These are phyloP conservation scores for Ichneumon xanthorius DNA, from an alignment of 2,888 invertebrate genomes.

Conservation along the genomic window DNA sequence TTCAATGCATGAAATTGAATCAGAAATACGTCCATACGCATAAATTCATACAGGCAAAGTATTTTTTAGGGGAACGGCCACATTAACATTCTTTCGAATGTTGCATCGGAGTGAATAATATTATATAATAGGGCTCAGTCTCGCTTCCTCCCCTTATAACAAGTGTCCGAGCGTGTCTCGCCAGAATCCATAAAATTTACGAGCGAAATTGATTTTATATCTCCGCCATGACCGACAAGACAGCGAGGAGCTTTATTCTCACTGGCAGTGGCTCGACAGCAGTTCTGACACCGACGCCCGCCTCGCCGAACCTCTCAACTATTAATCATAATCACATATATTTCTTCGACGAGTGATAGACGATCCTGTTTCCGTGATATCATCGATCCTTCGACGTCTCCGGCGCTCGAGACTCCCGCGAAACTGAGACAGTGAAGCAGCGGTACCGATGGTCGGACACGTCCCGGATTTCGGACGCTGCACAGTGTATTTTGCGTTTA, in stretches of 20 bases:
- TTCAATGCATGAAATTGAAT: too few relatives aligned
- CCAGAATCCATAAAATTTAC: slow-evolving; percentile 7
- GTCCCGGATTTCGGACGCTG: not conserved
- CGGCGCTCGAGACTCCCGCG: not conserved
- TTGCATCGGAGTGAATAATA: not conserved
- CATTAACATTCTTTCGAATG: not conserved
- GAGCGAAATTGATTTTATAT: slow-evolving; percentile 28
- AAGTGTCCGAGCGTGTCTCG: not conserved
- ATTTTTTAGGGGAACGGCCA: too few relatives aligned
- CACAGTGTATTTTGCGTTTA: not conserved
- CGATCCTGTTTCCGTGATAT: slow-evolving; percentile 50
- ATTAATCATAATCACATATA: slow-evolving; percentile 61
- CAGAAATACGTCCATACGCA: too few relatives aligned
- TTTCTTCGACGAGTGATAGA: slow-evolving; percentile 58
- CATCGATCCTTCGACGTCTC: slow-evolving; percentile 58
- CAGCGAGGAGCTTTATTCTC: not conserved
- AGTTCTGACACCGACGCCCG: slow-evolving; percentile 48
- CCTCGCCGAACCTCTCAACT: slow-evolving; percentile 32
- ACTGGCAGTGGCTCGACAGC: slow-evolving; percentile 13
- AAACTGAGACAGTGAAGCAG: not conserved
- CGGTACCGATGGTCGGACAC: not conserved
- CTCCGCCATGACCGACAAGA: not conserved
- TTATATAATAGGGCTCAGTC: not conserved
- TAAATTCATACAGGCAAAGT: too few relatives aligned
- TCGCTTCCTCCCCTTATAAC: not conserved